These are phyloP conservation scores for Elgaria multicarinata DNA, from an alignment of 2,113 vertebrate species.

Conservation along the genomic window DNA sequence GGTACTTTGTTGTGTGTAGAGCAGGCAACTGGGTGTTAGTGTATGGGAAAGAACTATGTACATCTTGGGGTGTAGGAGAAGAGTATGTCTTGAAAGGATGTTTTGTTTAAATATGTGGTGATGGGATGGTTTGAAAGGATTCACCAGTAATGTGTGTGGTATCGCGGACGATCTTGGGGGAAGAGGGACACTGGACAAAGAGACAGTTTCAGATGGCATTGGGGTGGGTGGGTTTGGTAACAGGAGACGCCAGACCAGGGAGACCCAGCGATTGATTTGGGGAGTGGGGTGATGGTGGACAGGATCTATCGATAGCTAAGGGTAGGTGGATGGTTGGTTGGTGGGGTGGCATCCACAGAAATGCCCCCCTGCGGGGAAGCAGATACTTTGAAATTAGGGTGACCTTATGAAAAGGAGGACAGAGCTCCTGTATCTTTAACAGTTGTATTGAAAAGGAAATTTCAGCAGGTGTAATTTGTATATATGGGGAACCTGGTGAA, in stretches of 20 bases:
- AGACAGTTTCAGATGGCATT: not conserved
- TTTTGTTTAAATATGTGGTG: not conserved
- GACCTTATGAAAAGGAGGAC: too few relatives aligned
- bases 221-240: not conserved
- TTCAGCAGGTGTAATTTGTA: too few relatives aligned
- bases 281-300: not conserved
- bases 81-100: not conserved
- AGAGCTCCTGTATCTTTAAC: too few relatives aligned
- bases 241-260: not conserved
- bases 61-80: too few relatives aligned
- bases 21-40: not conserved
- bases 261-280: not conserved
- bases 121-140: not conserved
- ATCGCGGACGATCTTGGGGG: not conserved
- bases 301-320: not conserved
- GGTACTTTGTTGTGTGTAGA: not conserved
- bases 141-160: not conserved
- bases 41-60: too few relatives aligned
- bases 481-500: too few relatives aligned
- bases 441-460: too few relatives aligned
- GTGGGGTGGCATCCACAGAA: not conserved
- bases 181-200: not conserved
- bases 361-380: not conserved
- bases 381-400: too few relatives aligned
- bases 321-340: not conserved